Evolutionary conservation across 2,113 vertebrate species (phyloP), one percentile per base, ranked within the genome.

Genomic region (Lasiurus cinereus): DNA sequence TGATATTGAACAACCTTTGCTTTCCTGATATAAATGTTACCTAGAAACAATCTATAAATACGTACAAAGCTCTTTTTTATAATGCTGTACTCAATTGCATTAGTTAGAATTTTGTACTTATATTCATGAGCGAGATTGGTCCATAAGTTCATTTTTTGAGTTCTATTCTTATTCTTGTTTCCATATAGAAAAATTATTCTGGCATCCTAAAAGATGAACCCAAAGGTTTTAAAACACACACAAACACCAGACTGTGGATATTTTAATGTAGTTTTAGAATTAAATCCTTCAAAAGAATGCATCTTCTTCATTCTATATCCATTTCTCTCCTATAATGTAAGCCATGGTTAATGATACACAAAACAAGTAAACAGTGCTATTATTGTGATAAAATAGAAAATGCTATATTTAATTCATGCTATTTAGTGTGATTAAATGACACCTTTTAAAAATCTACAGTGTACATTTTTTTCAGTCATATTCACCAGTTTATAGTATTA

Each of bases 341-440:
- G 36, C 3, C 72, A 93, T 87, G 31, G 13, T 56, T 91, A 74
- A 76, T 48, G 6, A 64, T 29, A 94, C 92, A 79, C 54, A 67
- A 48, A 84, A 66, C 43, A 90, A 39, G 3, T 52, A 76, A 88
- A 74, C 69, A 67, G 31, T 83, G 10, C 52, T 50, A 39, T 54
- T 83, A 69, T 48, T 64, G 3, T 66, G 15, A 27, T 8, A 87
- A 13, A 94, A 70, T 46, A 46, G 16, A 94, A 95, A 69, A 46
- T 87, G 7, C 11, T 62, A 12, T 27, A 69, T 80, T 91, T 86
- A 56, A 18, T 87, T 48, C 50, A 74, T 2, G 70, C 54, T 87
- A 84, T 54, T 94, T 95, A 12, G 14, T 77, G 79, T n/a, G n/a
- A 90, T 54, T 91, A 87, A 69, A n/a, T 84, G 14, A 76, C 9